These are phyloP conservation scores for Cyprinodon diabolis DNA, from an alignment of 2,797 vertebrate species.

Conservation along the genomic window DNA sequence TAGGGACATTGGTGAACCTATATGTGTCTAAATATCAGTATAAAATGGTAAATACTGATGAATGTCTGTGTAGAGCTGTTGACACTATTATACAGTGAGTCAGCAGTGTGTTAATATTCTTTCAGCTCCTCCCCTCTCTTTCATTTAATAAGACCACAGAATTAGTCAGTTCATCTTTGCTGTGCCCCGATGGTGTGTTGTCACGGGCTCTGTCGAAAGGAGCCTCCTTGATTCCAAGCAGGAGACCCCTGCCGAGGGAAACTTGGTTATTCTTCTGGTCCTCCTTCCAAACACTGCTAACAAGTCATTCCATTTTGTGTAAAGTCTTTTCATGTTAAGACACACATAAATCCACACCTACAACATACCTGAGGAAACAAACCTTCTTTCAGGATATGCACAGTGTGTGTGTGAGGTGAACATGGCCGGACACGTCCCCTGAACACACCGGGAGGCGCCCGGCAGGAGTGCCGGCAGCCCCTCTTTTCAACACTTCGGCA, in stretches of 20 bases:
- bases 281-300: conserved; percentile 66
- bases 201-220: conserved; percentile 24
- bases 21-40: conserved; percentile 27
- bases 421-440: conserved; percentile 85
- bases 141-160: conserved; percentile 36
- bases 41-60: conserved; percentile 40
- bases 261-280: conserved; percentile 62
- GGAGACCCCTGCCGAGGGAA: conserved; percentile 55
- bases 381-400: conserved; percentile 79
- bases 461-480: conserved; percentile 80
- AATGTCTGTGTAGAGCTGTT: conserved; percentile 43
- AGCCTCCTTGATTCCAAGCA: conserved; percentile 23
- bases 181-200: conserved; percentile 16
- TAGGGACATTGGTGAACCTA: conserved; percentile 2
- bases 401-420: conserved; percentile 75
- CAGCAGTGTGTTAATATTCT: conserved; percentile 57
- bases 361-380: conserved; percentile 87
- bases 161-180: conserved; percentile 46
- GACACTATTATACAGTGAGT: conserved; percentile 54
- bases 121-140: conserved; percentile 55
- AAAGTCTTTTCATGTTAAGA: conserved; percentile 85
- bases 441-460: conserved; percentile 79
- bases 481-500: conserved; percentile 82
- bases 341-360: conserved; percentile 87
- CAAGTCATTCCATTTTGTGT: conserved; percentile 81